These are phyloP conservation scores for Parthenolecanium corni DNA, from an alignment of 2,888 invertebrate genomes.

Conservation along the genomic window DNA sequence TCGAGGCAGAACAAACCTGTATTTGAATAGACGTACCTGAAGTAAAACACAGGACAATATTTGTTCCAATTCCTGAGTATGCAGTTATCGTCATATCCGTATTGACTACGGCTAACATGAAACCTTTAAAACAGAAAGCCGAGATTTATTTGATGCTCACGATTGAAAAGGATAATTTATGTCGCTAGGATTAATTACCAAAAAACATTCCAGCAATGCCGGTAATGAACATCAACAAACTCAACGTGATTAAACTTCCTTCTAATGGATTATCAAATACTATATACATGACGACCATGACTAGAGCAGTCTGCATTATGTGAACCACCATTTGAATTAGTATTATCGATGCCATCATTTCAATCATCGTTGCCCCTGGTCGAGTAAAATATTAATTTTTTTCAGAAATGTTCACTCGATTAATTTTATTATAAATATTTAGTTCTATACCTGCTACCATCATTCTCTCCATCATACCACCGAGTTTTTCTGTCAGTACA, in stretches of 20 bases:
- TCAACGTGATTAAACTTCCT: constrained; percentile 34
- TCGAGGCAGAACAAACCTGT: no score
- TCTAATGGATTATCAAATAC: constrained; percentile 36
- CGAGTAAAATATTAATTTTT: not conserved
- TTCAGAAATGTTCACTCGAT: not conserved
- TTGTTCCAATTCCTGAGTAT: constrained; percentile 35
- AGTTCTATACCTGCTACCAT: constrained; percentile 35
- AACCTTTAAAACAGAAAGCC: constrained; percentile 32
- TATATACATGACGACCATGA: constrained; percentile 35
- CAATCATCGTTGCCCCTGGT: constrained; percentile 32
- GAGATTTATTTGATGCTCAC: not conserved
- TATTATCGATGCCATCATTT: constrained; percentile 31
- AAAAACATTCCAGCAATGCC: constrained; percentile 36
- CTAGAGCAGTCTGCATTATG: constrained; percentile 34
- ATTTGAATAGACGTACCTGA: no score
- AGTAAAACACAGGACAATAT: constrained; percentile 35
- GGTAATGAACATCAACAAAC: constrained; percentile 34
- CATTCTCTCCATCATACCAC: constrained; percentile 35
- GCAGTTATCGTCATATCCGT: constrained; percentile 35
- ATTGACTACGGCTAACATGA: constrained; percentile 34
- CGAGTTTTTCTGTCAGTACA: constrained; percentile 35
- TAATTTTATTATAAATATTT: not conserved
- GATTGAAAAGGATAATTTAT: not conserved
- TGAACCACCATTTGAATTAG: constrained; percentile 35
- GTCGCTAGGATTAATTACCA: constrained; percentile 31